Conservation (phyloP, 2,888 invertebrate species). For the Pycnomerus fuliginosus region DNA sequence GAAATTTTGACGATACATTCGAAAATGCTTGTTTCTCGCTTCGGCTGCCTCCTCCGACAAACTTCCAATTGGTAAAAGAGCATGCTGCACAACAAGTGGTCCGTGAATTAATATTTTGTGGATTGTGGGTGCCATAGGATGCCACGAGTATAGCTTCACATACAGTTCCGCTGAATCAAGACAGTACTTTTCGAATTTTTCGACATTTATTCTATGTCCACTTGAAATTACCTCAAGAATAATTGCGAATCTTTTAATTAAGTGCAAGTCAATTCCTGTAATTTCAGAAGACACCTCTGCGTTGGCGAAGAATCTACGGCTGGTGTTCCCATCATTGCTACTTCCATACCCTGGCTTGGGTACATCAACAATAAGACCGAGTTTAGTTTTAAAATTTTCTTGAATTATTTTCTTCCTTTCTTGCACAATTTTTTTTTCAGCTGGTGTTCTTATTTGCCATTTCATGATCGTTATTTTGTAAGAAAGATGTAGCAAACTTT, state of each 20-base stretch:
- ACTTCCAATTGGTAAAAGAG: conserved; percentile 33
- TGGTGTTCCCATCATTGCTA: conserved; percentile 35
- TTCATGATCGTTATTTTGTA: conserved; percentile 10
- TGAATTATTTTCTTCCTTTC: conserved; percentile 11
- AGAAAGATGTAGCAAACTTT: conserved; percentile 9
- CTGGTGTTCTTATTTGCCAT: background rate
- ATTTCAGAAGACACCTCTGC: conserved; percentile 26
- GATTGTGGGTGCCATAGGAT: conserved; percentile 41
- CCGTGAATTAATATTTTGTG: conserved; percentile 41
- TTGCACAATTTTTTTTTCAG: conserved; percentile 4
- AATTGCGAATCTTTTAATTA: conserved; percentile 17
- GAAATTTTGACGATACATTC: background rate
- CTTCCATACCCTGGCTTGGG: conserved; percentile 33
- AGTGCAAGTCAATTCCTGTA: conserved; percentile 22
- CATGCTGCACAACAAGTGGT: conserved; percentile 30
- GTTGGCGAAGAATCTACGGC: conserved; percentile 32
- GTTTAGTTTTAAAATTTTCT: conserved; percentile 16
- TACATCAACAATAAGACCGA: conserved; percentile 28
- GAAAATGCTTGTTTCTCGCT: conserved; percentile 37
- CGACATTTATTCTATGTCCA: conserved; percentile 22
- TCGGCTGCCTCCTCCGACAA: conserved; percentile 30
- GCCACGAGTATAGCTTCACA: conserved; percentile 27
- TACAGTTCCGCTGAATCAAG: conserved; percentile 26
- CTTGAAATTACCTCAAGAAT: conserved; percentile 28
- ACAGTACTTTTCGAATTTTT: conserved; percentile 21